Conservation (phyloP, 2,113 vertebrate species). For the Natator depressus region DNA sequence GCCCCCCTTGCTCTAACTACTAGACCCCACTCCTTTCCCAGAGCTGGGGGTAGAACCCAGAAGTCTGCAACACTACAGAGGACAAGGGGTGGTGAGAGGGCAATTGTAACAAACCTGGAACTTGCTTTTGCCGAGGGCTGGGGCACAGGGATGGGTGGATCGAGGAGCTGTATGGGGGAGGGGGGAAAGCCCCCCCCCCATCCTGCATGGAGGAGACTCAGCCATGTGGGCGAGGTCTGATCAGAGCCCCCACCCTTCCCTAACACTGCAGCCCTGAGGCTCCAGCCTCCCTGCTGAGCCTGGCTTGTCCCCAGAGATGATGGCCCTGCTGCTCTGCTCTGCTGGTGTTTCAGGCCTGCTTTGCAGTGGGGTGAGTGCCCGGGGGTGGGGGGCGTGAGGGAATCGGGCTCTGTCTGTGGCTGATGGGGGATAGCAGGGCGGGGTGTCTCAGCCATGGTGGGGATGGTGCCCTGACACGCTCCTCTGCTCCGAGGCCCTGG, state of each 20-base stretch:
- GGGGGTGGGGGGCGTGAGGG: too few relatives aligned
- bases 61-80: background rate
- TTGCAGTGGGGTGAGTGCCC: too few relatives aligned
- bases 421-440: background rate
- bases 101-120: background rate
- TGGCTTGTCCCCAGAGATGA: too few relatives aligned
- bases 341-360: background rate
- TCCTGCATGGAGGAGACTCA: background rate
- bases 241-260: too few relatives aligned
- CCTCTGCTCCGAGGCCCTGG: background rate
- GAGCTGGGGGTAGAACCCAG: background rate
- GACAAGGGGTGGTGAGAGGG: background rate
- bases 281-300: background rate
- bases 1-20: too few relatives aligned
- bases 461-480: background rate
- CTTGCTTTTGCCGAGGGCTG: background rate
- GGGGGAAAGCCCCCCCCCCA: background rate
- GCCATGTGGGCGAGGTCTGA: too few relatives aligned
- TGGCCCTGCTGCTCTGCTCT: too few relatives aligned
- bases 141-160: background rate
- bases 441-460: too few relatives aligned
- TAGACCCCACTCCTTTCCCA: too few relatives aligned
- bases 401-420: background rate
- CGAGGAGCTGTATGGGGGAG: background rate
- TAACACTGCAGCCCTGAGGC: too few relatives aligned